phyloP scores from a whole-genome alignment of 1,140 invertebrate genomes.

The Pentalonia nigronervosa region DNA sequence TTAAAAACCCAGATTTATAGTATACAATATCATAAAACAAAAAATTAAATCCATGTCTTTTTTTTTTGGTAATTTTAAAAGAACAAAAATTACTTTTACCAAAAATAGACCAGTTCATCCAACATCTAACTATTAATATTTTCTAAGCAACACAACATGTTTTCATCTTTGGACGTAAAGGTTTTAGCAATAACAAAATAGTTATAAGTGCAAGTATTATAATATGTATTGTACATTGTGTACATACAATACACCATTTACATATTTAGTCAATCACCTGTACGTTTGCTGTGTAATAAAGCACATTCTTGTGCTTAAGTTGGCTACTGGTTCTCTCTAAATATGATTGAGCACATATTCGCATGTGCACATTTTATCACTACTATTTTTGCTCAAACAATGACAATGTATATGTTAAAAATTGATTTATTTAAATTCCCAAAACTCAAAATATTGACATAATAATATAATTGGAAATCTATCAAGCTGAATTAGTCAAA shows the following conservation, averaged over 20 bases:
- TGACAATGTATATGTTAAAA: too few species aligned
- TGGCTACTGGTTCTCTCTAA: neutral
- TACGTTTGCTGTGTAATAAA: neutral
- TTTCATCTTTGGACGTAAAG: neutral
- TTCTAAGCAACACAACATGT: neutral
- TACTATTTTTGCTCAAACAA: neutral
- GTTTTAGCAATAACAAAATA: neutral
- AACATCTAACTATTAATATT: neutral
- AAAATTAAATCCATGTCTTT: neutral
- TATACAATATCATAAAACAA: neutral
- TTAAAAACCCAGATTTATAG: constrained; percentile 66
- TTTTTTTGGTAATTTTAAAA: neutral
- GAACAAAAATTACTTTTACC: neutral
- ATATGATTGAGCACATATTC: neutral
- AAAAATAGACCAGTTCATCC: neutral
- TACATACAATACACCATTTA: neutral
- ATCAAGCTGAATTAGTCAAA: neutral
- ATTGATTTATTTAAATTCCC: neutral
- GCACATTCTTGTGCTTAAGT: neutral
- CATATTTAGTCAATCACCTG: neutral
- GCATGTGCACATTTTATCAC: neutral
- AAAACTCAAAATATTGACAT: neutral
- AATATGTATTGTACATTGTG: neutral
- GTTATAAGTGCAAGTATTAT: neutral
- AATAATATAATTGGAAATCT: neutral